phyloP scores from a whole-genome alignment of 2,888 invertebrate species.

The Stratiomys singularior region DNA sequence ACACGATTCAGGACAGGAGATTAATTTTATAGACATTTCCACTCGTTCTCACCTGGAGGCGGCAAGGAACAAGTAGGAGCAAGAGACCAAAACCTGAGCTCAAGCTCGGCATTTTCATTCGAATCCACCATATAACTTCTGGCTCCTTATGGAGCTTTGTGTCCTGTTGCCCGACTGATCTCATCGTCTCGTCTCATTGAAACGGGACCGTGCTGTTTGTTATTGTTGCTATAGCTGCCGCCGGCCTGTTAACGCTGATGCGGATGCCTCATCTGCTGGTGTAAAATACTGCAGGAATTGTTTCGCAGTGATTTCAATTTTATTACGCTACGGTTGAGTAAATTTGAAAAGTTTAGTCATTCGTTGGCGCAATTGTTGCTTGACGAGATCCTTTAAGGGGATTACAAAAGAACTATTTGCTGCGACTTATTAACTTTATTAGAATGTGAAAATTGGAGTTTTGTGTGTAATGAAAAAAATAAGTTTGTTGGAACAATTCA shows the following conservation, averaged over 20 bases:
- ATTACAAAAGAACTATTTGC: slow-evolving; percentile 18
- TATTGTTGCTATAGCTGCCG: neutral
- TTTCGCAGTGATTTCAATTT: slow-evolving; percentile 37
- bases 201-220: neutral
- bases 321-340: slow-evolving; percentile 33
- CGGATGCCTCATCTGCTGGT: neutral
- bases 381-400: slow-evolving; percentile 19
- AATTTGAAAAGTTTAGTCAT: slow-evolving; percentile 40
- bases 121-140: neutral
- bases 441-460: slow-evolving; percentile 2
- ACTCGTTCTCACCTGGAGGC: slow-evolving; percentile 36
- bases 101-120: neutral
- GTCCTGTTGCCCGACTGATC: neutral
- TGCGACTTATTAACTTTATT: slow-evolving; percentile 27
- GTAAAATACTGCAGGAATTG: slow-evolving; percentile 4
- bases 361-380: slow-evolving; percentile 3
- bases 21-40: slow-evolving; percentile 44
- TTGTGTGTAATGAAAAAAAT: neutral
- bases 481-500: too few relatives aligned
- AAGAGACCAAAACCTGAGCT: neutral
- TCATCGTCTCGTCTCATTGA: neutral
- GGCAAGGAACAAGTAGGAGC: neutral
- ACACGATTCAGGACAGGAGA: slow-evolving; percentile 34
- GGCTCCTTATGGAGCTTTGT: neutral
- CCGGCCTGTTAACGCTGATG: neutral